phyloP scores from a whole-genome alignment of 2,113 vertebrate species.

The Oplegnathus fasciatus region DNA sequence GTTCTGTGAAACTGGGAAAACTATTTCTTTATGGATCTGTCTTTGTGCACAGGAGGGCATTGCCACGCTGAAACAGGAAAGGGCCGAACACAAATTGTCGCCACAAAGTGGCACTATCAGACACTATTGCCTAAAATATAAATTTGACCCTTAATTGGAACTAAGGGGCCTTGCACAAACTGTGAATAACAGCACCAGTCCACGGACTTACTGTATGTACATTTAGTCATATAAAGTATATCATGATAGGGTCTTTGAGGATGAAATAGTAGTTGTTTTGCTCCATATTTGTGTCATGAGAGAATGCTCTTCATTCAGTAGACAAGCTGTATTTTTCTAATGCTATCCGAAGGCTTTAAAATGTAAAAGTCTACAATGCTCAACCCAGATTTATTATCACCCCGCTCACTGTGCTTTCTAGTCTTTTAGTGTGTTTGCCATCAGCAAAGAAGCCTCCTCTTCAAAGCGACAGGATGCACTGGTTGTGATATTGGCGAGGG shows the following conservation, averaged over 20 bases:
- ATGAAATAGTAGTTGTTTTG: not conserved
- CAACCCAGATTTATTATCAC: constrained; percentile 20
- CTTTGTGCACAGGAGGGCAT: not conserved
- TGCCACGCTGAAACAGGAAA: not conserved
- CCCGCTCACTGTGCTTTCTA: not conserved
- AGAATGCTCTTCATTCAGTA: not conserved
- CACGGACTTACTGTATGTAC: not conserved
- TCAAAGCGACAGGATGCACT: constrained; percentile 6
- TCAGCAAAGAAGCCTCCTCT: constrained; percentile 35
- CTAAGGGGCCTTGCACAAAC: not conserved
- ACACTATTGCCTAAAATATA: not conserved
- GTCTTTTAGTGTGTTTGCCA: constrained; percentile 25
- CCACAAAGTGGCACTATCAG: not conserved
- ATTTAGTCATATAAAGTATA: not conserved
- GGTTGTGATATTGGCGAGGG: constrained; percentile 20
- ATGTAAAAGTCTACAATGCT: not conserved
- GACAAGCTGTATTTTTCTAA: not conserved
- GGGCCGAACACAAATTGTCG: not conserved
- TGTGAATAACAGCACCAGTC: not conserved
- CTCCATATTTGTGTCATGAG: not conserved
- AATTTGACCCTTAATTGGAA: not conserved
- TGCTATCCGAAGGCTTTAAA: not conserved
- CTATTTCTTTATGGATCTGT: not conserved
- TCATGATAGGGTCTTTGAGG: not conserved
- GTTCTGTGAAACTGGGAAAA: not conserved